Evolutionary conservation across 2,888 invertebrate genomes (phyloP).

Genomic region (Pheosia gnoma): DNA sequence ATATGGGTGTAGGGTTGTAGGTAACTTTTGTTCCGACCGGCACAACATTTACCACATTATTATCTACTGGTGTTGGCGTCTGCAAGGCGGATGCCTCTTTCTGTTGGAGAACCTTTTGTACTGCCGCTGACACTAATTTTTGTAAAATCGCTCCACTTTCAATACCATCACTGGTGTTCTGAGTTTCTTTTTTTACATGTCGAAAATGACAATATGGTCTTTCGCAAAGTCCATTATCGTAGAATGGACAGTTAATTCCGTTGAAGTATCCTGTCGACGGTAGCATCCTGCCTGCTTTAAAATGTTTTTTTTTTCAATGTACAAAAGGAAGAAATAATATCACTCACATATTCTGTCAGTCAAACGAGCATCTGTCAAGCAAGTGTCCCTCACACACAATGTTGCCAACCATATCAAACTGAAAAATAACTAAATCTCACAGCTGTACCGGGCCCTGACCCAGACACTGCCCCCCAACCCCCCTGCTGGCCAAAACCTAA

Average conservation of each 20-base stretch:
- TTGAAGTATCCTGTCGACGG: slow-evolving; percentile 96
- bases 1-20: slow-evolving; percentile 87
- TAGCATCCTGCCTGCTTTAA: slow-evolving; percentile 85
- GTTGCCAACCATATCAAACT: too few relatives aligned
- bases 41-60: slow-evolving; percentile 37
- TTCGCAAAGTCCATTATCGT: slow-evolving; percentile 90
- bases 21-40: slow-evolving; percentile 73
- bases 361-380: too few relatives aligned
- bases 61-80: slow-evolving; percentile 42
- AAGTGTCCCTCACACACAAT: too few relatives aligned
- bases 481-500: too few relatives aligned
- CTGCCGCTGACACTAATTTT: slow-evolving; percentile 85
- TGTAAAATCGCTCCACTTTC: slow-evolving; percentile 81
- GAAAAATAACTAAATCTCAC: too few relatives aligned
- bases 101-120: slow-evolving; percentile 84
- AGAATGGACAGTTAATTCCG: slow-evolving; percentile 93
- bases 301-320: slow-evolving; percentile 2
- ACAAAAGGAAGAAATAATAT: slow-evolving; percentile 18
- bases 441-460: too few relatives aligned
- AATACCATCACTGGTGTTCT: slow-evolving; percentile 68
- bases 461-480: too few relatives aligned
- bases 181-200: slow-evolving; percentile 89
- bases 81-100: slow-evolving; percentile 59
- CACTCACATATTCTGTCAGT: slow-evolving; percentile 9
- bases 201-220: slow-evolving; percentile 97